A percentile compares a stretch with the other conserved stretches of the same genome.
Conservation (phyloP, 2,888 invertebrate species). For the Uloborus plumipes region DNA sequence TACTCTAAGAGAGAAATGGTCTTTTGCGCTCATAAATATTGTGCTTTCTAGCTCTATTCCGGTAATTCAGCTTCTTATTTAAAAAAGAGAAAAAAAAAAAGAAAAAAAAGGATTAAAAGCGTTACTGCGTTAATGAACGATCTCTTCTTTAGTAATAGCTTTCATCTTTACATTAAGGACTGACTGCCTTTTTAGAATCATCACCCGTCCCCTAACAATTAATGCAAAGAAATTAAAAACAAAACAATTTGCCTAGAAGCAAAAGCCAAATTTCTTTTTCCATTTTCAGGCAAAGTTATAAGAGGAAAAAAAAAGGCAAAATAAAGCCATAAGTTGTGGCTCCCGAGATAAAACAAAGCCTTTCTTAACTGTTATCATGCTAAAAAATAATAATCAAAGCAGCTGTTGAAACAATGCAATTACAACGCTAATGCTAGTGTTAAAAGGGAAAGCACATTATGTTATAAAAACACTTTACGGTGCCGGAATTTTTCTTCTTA, state of each 20-base stretch:
- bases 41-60: too few species aligned
- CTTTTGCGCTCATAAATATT: too few species aligned
- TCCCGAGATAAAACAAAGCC: conserved; percentile 9
- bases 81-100: too few species aligned
- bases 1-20: too few species aligned
- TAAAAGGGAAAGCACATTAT: conserved; percentile 35
- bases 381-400: conserved; percentile 42
- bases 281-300: conserved; percentile 1
- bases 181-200: too few species aligned
- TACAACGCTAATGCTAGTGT: conserved; percentile 53
- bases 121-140: too few species aligned
- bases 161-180: too few species aligned
- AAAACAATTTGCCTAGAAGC: not conserved
- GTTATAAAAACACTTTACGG: conserved; percentile 50
- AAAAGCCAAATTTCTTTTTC: conserved; percentile 24
- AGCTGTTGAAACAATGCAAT: conserved; percentile 56
- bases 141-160: too few species aligned
- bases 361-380: conserved; percentile 23
- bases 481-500: conserved; percentile 21
- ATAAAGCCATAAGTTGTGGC: conserved; percentile 19
- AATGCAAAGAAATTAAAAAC: too few species aligned
- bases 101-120: too few species aligned
- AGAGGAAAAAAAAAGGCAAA: not conserved
- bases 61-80: too few species aligned
- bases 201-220: too few species aligned